A percentile compares a stretch with the other conserved stretches of the same genome.
phyloP scores from a whole-genome alignment of 2,113 vertebrate genomes.

The Hypanus sabinus region DNA sequence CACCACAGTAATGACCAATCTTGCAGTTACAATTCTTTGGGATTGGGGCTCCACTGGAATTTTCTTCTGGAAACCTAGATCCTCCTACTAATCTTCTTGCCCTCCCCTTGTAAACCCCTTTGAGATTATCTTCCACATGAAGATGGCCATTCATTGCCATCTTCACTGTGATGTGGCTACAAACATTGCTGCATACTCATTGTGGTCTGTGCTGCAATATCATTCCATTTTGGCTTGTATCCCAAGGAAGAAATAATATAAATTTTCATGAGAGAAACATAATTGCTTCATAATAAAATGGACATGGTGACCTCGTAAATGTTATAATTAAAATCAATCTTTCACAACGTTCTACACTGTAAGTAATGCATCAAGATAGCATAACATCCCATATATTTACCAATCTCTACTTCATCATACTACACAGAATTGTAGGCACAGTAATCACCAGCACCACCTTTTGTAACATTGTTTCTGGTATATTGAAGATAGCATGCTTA shows the following conservation, averaged over 20 bases:
- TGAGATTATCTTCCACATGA: neutral
- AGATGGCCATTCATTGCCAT: neutral
- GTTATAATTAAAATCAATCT: neutral
- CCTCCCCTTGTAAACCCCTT: neutral
- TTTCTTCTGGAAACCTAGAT: neutral
- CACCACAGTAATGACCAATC: no score
- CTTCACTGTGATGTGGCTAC: neutral
- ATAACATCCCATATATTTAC: neutral
- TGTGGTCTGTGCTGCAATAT: neutral
- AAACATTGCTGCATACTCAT: neutral
- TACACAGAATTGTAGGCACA: neutral
- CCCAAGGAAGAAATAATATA: neutral
- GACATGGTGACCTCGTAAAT: neutral
- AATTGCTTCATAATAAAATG: neutral
- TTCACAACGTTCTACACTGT: neutral
- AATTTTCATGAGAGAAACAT: neutral
- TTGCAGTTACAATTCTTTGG: no score
- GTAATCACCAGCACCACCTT: neutral
- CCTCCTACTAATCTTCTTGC: neutral
- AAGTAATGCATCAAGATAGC: neutral
- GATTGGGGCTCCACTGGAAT: no score
- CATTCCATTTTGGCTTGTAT: neutral
- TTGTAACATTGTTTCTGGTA: no score
- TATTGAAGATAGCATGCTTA: neutral
- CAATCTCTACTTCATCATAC: neutral